Base-by-base conservation (phyloP, 2,888 invertebrate species). In the Aphodius granarius region DNA sequence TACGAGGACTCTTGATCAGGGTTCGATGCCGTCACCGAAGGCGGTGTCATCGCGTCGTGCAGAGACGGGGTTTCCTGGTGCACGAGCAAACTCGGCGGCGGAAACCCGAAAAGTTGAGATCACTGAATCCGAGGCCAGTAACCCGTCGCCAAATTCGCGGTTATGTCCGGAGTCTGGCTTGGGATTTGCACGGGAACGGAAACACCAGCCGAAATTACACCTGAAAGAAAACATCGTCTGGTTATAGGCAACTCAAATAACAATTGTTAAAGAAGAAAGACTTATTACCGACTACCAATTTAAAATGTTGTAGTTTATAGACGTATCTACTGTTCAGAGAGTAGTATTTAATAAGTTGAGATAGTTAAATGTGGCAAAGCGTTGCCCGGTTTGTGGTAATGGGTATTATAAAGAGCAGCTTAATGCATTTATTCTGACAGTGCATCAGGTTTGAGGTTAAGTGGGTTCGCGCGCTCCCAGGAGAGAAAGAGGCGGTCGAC, bases 61-160 rank as follows among this genome's bases (percentile, higher is more conserved):
- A 89, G 82, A 88, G 88, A 83, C 91, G 91, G 91, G 90, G 90
- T 91, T 86, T 91, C 91, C 86, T 86, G 87, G 79, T 89, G 89
- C 90, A 91, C 91, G 88, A 93, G 91, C 78, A 93, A 89, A 86
- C 94, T 89, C 88, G 90, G 91, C 88, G 93, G 92, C 85, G 94
- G 92, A 90, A 95, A 94, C 91, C 94, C 94, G 91, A 94, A 94
- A 85, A 95, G 93, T 91, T 94, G 94, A 89, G 94, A 95, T 96
- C 97, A 95, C 93, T 95, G 96, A 88, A 96, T 92, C 88, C 96
- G 90, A 63, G 95, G 95, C 96, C 96, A 96, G 88, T 96, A 96
- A 89, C 94, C 95, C 71, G 91, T 89, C 21, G 86, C 83, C 73
- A 86, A 82, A 89, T 94, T 95, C 78, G 90, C 88, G 81, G 94